Percentiles rank a stretch among this genome's conserved stretches.
phyloP scores from a whole-genome alignment of 2,888 invertebrate species.

The Hyposoter dolosus region DNA sequence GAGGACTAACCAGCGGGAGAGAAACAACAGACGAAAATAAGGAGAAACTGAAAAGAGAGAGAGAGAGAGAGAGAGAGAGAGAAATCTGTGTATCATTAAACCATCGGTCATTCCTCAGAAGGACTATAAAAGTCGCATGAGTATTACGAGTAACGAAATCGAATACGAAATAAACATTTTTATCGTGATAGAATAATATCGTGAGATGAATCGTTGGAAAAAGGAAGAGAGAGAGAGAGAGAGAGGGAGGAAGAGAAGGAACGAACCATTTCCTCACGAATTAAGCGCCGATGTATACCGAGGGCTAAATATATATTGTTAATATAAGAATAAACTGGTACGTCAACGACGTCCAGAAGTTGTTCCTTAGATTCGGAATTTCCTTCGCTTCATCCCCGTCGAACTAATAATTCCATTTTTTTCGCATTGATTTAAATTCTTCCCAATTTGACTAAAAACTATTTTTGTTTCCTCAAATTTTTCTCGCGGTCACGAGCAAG shows the following conservation, averaged over 20 bases:
- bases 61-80: conserved; percentile 67
- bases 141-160: conserved; percentile 65
- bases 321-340: conserved; percentile 68
- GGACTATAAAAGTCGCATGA: conserved; percentile 66
- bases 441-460: conserved; percentile 7
- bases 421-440: background rate
- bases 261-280: conserved; percentile 29
- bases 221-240: background rate
- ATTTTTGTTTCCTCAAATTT: conserved; percentile 5
- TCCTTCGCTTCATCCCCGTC: conserved; percentile 40
- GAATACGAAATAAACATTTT: conserved; percentile 46
- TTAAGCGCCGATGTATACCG: conserved; percentile 50
- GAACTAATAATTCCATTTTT: conserved; percentile 11
- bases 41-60: conserved; percentile 64
- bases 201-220: conserved; percentile 26
- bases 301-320: conserved; percentile 71
- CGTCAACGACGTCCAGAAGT: conserved; percentile 46
- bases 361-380: conserved; percentile 29
- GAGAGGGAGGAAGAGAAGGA: background rate
- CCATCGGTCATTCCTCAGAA: conserved; percentile 68
- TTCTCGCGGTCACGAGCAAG: conserved; percentile 39
- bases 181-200: conserved; percentile 42
- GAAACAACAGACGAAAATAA: background rate
- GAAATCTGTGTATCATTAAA: conserved; percentile 42
- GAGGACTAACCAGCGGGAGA: conserved; percentile 84